Evolutionary conservation across 2,113 vertebrate genomes (phyloP).

Genomic region (Mustela lutreola): DNA sequence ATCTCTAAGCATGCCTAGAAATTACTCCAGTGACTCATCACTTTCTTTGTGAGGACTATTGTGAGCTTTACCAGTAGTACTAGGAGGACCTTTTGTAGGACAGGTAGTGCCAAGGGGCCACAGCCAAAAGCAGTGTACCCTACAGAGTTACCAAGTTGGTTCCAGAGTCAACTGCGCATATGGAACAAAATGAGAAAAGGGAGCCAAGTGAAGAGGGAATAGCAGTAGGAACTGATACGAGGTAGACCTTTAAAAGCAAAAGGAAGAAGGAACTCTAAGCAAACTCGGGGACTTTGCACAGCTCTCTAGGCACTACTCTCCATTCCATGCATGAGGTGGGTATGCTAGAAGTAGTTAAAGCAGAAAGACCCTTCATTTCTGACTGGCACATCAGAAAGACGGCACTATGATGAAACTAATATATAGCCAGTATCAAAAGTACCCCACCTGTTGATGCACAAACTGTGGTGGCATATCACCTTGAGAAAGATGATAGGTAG

Average conservation of each 20-base stretch:
- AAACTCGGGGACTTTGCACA: background rate
- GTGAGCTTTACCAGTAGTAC: background rate
- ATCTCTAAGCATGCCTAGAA: background rate
- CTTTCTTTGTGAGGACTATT: background rate
- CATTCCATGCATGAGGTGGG: background rate
- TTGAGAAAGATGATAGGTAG: background rate
- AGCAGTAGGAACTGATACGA: background rate
- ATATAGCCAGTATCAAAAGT: background rate
- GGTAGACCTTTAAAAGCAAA: background rate
- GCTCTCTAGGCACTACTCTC: background rate
- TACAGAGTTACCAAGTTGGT: background rate
- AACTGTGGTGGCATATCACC: background rate
- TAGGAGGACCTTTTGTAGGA: background rate
- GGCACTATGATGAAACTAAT: background rate
- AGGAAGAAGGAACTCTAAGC: background rate
- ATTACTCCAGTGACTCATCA: background rate
- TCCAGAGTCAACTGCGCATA: background rate
- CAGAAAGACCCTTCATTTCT: background rate
- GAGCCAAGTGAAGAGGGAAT: background rate
- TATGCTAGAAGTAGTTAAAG: background rate
- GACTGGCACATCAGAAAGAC: background rate
- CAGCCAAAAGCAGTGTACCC: background rate
- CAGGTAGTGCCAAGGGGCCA: background rate
- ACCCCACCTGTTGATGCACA: background rate
- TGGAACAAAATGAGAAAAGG: background rate